Base-by-base conservation (phyloP, 37 sponge, comb jelly and placozoan species). In the Axinella damicornis region DNA sequence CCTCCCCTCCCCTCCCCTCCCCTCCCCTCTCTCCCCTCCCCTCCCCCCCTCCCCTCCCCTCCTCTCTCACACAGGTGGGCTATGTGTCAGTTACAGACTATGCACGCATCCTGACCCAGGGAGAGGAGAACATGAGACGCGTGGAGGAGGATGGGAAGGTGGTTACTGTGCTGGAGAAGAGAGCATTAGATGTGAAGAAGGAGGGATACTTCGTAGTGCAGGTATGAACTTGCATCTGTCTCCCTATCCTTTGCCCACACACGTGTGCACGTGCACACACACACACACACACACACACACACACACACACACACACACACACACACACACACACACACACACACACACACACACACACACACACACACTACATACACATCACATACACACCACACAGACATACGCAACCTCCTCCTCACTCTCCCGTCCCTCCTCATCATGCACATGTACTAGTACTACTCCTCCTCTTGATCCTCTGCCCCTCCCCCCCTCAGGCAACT, bases 151-250 rank as follows among this genome's bases (percentile, higher is more conserved):
- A 70, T 1, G 92, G 84, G 31, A 59, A 72, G 38, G 36, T 92
- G 28, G 88, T 86, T 22, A 73, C 78, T 16, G 84, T 87, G 24
- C 33, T 87, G 66, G 92, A 92, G 74, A 92, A 92, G 75, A 87
- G 92, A 65, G 60, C 78, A 21, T 70, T 71, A 2, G 76, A 83
- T 30, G 78, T 84, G 0, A 71, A 85, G 57, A 92, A 80, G 53
- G 92, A 92, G 53, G 92, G 92, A 57, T 92, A 91, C 69, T 92
- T 92, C 77, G 59, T 92, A 0, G 59, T 92, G n/a, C 87, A 92
- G 80, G 92, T 92, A 21, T 46, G 46, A 9, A 46, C 46, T 46
- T 46, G 46, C 9, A 9, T 46, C 46, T 46, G 46, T 9, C 46
- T 9, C 46, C 9, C 6, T 46, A 46, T 9, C 4, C 46, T 46